Base-by-base conservation (phyloP, 2,888 invertebrate genomes). In the Mesochorus sp. region DNA sequence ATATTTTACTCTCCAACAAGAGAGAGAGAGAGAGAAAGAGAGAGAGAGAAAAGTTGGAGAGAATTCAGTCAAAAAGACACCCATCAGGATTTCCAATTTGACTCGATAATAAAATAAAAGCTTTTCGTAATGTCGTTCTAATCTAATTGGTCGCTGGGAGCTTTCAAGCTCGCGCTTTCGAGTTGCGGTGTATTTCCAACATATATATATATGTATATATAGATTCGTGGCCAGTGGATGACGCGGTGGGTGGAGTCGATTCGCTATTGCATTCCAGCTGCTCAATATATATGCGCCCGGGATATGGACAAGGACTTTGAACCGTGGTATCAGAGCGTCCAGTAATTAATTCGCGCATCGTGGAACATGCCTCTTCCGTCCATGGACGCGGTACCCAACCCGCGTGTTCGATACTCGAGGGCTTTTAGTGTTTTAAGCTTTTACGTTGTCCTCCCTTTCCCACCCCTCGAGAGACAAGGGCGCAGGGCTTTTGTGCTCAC, bases 381-480 rank as follows among this genome's bases (percentile, higher is more conserved):
- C 6, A 31, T 12, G 14, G 12, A 14, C 31, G 10, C n/a, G 24
- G n/a, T 8, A 34, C 49, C 21, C 19, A 47, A n/a, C n/a, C n/a
- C 34, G 12, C 17, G 24, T 5, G 19, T 57, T 57, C 17, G 76
- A 62, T 59, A 24, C 61, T 73, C 39, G 67, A 14, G 73, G 49
- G 85, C 86, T 86, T 86, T 87, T 84, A 86, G 81, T 79, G 83
- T 85, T 85, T 82, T 77, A 79, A 79, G 84, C 85, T 85, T 86
- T 86, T 84, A 83, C 72, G 78, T 73, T 68, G 68, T 53, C n/a
- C n/a, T 2, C 24, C 17, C 28, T 44, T 19, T 44, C 57, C 62
- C 67, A 66, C 68, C 42, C 61, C 28, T 14, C n/a, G 12, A 12
- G 39, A 39, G 59, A 59, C 55, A 26, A 44, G 37, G 31, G 47